Evolutionary conservation across 1,140 invertebrate species (phyloP).

Genomic region (Aphaenogaster floridana): DNA sequence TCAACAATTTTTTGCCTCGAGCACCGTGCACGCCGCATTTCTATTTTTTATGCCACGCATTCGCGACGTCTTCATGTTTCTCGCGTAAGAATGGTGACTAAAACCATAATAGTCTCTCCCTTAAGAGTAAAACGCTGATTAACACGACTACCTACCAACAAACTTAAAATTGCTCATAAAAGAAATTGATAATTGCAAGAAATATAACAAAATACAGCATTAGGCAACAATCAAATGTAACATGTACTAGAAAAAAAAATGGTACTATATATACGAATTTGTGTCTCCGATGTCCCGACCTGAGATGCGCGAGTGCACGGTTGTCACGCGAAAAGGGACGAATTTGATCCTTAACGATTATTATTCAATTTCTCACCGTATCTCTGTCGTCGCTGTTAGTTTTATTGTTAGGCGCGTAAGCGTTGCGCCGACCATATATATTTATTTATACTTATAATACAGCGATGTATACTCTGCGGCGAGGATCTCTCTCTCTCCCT

Average conservation of each 20-base stretch:
- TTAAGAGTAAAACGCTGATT: conserved; percentile 25
- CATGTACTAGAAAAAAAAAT: background rate
- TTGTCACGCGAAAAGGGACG: conserved; percentile 77
- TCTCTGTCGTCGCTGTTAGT: conserved; percentile 3
- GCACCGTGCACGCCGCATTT: conserved; percentile 72
- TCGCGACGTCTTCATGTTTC: background rate
- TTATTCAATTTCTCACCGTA: conserved; percentile 32
- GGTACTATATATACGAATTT: background rate
- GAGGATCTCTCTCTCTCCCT: conserved; percentile 17
- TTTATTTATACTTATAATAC: conserved; percentile 51
- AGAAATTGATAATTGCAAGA: conserved; percentile 20
- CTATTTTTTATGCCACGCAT: background rate
- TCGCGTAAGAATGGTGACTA: background rate
- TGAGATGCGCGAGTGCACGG: conserved; percentile 73
- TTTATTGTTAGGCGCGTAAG: conserved; percentile 10
- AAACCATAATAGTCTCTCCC: background rate
- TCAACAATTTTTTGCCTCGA: conserved; percentile 78
- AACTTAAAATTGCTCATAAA: conserved; percentile 23
- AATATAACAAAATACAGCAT: conserved; percentile 21
- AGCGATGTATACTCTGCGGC: conserved; percentile 35
- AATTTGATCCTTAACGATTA: conserved; percentile 70
- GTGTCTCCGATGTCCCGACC: conserved; percentile 55
- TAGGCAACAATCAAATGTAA: conserved; percentile 39
- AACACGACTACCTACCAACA: conserved; percentile 9
- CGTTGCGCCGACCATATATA: background rate